Conservation (phyloP, 2,888 invertebrate genomes). For the Acanthacorydalis orientalis region DNA sequence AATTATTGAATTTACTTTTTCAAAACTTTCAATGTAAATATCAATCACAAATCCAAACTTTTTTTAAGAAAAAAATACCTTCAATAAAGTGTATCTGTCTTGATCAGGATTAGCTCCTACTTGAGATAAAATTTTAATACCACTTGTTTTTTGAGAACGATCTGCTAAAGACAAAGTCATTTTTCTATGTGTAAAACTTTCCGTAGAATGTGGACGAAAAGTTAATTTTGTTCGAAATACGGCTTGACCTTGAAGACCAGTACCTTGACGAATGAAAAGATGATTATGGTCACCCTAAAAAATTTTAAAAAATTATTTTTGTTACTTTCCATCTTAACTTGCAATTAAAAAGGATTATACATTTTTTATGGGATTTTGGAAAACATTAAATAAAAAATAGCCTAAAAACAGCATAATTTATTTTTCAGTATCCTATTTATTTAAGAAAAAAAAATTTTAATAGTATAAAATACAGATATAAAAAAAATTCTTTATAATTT, state of each 20-base stretch:
- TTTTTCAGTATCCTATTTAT: no score
- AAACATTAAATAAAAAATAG: no score
- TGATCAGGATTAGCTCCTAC: slow-evolving; percentile 91
- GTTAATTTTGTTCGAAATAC: slow-evolving; percentile 93
- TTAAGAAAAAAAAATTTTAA: no score
- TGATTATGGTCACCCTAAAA: slow-evolving; percentile 89
- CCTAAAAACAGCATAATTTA: no score
- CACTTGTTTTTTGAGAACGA: slow-evolving; percentile 79
- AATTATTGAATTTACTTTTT: no score
- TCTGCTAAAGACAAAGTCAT: slow-evolving; percentile 97
- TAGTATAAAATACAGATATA: background rate
- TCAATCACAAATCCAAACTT: no score
- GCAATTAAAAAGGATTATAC: no score
- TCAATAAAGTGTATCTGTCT: slow-evolving; percentile 76
- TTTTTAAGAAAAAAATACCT: slow-evolving; percentile 32
- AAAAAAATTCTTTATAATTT: background rate
- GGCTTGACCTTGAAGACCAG: slow-evolving; percentile 93
- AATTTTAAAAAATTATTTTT: slow-evolving; percentile 6
- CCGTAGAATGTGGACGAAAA: slow-evolving; percentile 96
- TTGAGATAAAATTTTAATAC: slow-evolving; percentile 90
- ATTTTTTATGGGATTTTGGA: no score
- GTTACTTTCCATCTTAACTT: no score
- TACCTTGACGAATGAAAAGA: slow-evolving; percentile 92
- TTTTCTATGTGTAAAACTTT: slow-evolving; percentile 97
- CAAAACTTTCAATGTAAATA: no score